These are phyloP conservation scores for Frankliniella intonsa DNA, from an alignment of 2,888 invertebrate species.

Conservation along the genomic window DNA sequence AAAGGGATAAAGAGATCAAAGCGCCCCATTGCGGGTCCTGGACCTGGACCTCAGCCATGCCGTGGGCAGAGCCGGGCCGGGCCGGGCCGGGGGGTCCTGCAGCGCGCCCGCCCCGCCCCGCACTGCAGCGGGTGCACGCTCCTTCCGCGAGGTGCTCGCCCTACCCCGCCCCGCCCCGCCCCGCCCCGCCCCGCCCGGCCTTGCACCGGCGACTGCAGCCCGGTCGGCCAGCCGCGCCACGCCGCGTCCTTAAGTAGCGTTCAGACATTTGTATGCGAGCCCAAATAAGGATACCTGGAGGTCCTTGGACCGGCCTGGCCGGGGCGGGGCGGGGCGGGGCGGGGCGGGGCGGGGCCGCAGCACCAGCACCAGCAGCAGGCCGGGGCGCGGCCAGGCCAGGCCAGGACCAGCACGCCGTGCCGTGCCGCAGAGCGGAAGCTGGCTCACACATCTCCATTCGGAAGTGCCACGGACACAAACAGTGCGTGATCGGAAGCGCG, in stretches of 20 bases:
- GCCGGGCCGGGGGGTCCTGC: not conserved
- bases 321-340: not conserved
- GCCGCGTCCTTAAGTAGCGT: not conserved
- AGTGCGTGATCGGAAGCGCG: too few relatives aligned
- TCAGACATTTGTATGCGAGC: conserved; percentile 21
- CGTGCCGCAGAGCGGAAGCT: too few relatives aligned
- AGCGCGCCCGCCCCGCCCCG: not conserved
- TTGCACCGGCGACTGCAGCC: not conserved
- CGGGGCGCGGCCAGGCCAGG: too few relatives aligned
- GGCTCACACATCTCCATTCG: too few relatives aligned
- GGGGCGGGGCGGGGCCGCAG: not conserved
- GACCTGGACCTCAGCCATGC: too few relatives aligned
- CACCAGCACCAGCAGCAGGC: not conserved
- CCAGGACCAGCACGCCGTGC: too few relatives aligned
- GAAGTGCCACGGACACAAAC: too few relatives aligned
- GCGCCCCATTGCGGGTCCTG: too few relatives aligned
- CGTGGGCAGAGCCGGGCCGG: too few relatives aligned
- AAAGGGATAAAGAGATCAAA: too few relatives aligned
- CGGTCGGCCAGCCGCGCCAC: not conserved
- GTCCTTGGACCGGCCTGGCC: not conserved
- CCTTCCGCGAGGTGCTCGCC: not conserved
- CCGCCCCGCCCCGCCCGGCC: not conserved
- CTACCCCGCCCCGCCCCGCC: not conserved
- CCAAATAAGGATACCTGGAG: conserved; percentile 20
- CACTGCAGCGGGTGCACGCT: not conserved